Conservation (phyloP, 2,113 vertebrate species). For the Mesocricetus auratus region DNA sequence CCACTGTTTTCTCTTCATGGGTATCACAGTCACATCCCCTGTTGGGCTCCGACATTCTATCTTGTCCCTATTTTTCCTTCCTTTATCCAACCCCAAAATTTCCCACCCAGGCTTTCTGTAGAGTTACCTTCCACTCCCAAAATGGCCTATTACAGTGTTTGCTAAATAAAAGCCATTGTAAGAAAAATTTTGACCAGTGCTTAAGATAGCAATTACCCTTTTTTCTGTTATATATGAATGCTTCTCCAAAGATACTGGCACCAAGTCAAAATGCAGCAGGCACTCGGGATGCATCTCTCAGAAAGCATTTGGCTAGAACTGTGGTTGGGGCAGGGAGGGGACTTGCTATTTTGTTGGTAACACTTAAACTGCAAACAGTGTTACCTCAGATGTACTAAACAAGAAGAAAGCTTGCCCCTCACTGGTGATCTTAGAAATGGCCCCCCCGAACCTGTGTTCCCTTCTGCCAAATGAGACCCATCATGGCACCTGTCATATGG, state of each 20-base stretch:
- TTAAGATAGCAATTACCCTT: constrained; percentile 39
- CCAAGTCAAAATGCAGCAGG: background rate
- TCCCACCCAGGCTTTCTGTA: background rate
- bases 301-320: constrained; percentile 20
- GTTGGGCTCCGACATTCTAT: background rate
- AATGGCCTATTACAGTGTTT: background rate
- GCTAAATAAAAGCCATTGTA: constrained; percentile 35
- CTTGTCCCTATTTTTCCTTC: background rate
- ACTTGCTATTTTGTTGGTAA: background rate
- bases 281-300: constrained; percentile 37
- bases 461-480: constrained; percentile 26
- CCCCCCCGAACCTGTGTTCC: background rate
- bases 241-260: constrained; percentile 11
- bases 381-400: background rate
- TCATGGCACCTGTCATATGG: background rate
- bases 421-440: background rate
- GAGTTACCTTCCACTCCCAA: background rate
- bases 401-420: constrained; percentile 29
- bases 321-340: background rate
- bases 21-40: background rate
- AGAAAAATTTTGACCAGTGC: constrained; percentile 41
- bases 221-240: background rate
- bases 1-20: background rate
- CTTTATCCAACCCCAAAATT: background rate
- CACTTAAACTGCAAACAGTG: constrained; percentile 11